Evolutionary conservation across 30 jellyfish, hydroid and myxozoan species (phyloP).

Genomic region (Chrysaora quinquecirrha): DNA sequence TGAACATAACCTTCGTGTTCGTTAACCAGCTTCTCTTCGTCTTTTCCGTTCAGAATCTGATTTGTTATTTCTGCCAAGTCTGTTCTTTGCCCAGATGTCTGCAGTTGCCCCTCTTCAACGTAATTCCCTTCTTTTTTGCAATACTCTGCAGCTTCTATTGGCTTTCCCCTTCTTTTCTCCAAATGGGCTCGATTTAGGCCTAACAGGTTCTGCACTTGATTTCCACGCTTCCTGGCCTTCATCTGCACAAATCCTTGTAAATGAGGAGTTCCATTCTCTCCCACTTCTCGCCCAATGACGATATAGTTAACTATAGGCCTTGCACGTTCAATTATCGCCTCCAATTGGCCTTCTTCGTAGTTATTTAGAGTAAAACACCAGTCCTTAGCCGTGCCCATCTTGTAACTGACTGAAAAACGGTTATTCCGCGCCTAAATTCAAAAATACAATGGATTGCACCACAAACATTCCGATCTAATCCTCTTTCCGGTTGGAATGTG

Average conservation of each 20-base stretch:
- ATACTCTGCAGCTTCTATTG: constrained; percentile 20
- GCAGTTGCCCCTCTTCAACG: background rate
- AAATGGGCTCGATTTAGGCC: background rate
- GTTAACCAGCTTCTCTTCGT: too few relatives aligned
- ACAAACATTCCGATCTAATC: background rate
- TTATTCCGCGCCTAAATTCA: background rate
- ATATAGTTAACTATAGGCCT: background rate
- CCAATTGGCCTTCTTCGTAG: background rate
- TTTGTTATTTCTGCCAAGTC: background rate
- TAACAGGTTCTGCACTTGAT: background rate
- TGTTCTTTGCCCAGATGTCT: background rate
- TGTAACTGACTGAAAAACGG: background rate
- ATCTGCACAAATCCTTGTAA: constrained; percentile 27
- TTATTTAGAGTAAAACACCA: too few relatives aligned
- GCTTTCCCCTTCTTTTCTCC: too few relatives aligned
- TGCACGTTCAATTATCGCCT: background rate
- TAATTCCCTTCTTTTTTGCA: too few relatives aligned
- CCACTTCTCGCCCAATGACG: constrained; percentile 25
- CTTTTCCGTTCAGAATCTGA: too few relatives aligned
- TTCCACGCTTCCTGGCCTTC: background rate
- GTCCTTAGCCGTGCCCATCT: background rate
- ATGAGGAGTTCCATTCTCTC: constrained; percentile 40
- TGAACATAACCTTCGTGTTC: background rate
- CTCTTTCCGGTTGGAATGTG: background rate
- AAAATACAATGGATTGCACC: too few relatives aligned